phyloP scores from a whole-genome alignment of 2,113 vertebrate species.

The Orthonyx spaldingii region DNA sequence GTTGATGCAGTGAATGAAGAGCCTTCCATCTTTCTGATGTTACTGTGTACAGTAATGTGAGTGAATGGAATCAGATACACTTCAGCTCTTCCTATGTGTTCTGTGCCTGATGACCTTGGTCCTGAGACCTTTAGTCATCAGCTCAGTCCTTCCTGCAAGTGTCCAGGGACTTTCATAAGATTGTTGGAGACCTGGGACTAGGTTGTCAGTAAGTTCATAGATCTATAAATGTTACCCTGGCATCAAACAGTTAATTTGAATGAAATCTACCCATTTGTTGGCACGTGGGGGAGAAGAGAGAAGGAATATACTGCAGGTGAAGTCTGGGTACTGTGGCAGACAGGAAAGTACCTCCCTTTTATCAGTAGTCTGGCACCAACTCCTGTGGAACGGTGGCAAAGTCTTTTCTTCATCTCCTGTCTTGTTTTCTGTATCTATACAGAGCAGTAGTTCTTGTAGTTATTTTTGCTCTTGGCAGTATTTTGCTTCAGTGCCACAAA shows the following conservation, averaged over 20 bases:
- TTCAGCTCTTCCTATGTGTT: background rate
- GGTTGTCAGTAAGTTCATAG: background rate
- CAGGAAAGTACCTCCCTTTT: background rate
- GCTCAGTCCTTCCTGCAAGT: background rate
- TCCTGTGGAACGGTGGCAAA: background rate
- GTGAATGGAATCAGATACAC: background rate
- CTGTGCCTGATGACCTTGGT: background rate
- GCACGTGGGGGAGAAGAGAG: background rate
- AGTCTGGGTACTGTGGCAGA: background rate
- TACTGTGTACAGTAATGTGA: background rate
- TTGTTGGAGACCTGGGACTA: background rate
- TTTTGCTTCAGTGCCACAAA: background rate
- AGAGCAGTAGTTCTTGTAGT: background rate
- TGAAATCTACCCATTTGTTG: background rate
- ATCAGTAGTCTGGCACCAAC: background rate
- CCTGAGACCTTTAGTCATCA: background rate
- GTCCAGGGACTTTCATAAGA: rapidly evolving
- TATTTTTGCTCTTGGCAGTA: background rate
- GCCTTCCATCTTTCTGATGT: background rate
- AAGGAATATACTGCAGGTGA: background rate
- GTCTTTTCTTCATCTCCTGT: background rate
- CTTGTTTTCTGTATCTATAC: background rate
- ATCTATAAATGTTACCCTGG: background rate
- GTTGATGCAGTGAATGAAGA: background rate
- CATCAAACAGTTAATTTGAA: background rate